Evolutionary conservation across 2,888 invertebrate species (phyloP), one percentile per base, ranked within the genome.

Genomic region (Allophyes oxyacanthae): DNA sequence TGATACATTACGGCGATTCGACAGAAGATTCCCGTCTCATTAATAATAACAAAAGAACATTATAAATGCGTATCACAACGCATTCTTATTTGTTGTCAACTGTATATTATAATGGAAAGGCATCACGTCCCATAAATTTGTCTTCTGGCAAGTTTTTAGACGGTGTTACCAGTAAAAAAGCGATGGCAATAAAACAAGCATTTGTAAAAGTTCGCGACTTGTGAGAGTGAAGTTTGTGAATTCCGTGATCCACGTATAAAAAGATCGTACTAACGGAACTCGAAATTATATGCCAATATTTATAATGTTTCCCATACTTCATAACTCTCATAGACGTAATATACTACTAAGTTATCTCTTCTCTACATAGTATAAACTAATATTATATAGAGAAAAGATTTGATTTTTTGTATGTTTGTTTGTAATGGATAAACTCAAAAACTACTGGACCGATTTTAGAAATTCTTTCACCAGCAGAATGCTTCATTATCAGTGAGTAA

Each of bases 121-220:
- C 70, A 81, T 88, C 90, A 90, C 90, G 90, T 89, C 82, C 75
- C 72, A 60, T 75, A 80, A 88, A 90, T 90, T 87, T 86, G 84
- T 90, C 89, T 87, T 74, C 64, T 72, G 63, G 63, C 75, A 84
- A 86, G 78, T 85, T 86, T 81, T 82, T 76, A 79, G 81, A 68
- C 75, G 78, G 69, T 72, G 75, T 80, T 83, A 78, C 80, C 75
- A 72, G 72, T 79, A 82, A 87, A 88, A 88, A 88, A 86, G 82
- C 75, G 81, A 69, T 58, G 64, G 84, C 76, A 87, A 88, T 89
- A 86, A 87, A 89, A 88, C 82, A 88, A 76, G 82, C 86, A 84
- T 89, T 90, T 85, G 84, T 83, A 76, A 79, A 79, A 81, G 78
- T 84, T 83, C 75, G 72, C 75, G 77, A 79, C 75, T 82, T 74